Evolutionary conservation across 2,113 vertebrate genomes (phyloP).

Genomic region (Prietella phreatophila): DNA sequence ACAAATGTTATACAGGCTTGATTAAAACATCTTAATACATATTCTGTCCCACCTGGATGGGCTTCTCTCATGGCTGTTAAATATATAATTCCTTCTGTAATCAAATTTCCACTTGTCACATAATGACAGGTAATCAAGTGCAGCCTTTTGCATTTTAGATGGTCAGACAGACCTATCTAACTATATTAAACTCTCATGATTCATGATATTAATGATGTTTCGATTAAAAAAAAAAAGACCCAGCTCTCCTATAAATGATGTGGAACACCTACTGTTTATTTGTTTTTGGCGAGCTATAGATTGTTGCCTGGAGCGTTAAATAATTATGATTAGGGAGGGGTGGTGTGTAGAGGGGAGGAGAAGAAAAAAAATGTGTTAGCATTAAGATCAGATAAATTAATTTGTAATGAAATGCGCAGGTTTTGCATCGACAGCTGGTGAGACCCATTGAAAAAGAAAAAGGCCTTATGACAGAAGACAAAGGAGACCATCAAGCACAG

Average conservation of each 20-base stretch:
- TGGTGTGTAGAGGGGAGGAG: conserved; percentile 35
- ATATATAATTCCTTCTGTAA: conserved; percentile 77
- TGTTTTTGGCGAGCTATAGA: conserved; percentile 78
- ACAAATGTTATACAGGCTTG: conserved; percentile 43
- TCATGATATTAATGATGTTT: conserved; percentile 77
- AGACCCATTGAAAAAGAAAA: conserved; percentile 71
- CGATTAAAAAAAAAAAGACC: conserved; percentile 69
- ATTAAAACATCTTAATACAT: conserved; percentile 53
- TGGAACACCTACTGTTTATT: conserved; percentile 79
- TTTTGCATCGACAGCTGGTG: conserved; percentile 85
- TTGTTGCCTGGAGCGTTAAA: conserved; percentile 82
- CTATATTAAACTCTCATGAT: conserved; percentile 78
- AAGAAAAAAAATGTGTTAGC: conserved; percentile 74
- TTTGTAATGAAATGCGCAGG: conserved; percentile 81
- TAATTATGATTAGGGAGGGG: conserved; percentile 72
- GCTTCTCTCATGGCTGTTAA: conserved; percentile 72
- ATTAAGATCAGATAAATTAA: conserved; percentile 83
- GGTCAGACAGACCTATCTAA: conserved; percentile 74
- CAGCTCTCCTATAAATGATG: conserved; percentile 79
- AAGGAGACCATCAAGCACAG: conserved; percentile 78
- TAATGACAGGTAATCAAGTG: conserved; percentile 76
- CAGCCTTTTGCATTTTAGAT: conserved; percentile 70
- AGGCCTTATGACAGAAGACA: conserved; percentile 81
- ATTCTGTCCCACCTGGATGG: conserved; percentile 59
- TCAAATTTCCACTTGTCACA: conserved; percentile 69